Percentiles rank a stretch among this genome's conserved stretches.
phyloP scores from a whole-genome alignment of 92 coral and sea anemone species.

The Palythoa grandis region DNA sequence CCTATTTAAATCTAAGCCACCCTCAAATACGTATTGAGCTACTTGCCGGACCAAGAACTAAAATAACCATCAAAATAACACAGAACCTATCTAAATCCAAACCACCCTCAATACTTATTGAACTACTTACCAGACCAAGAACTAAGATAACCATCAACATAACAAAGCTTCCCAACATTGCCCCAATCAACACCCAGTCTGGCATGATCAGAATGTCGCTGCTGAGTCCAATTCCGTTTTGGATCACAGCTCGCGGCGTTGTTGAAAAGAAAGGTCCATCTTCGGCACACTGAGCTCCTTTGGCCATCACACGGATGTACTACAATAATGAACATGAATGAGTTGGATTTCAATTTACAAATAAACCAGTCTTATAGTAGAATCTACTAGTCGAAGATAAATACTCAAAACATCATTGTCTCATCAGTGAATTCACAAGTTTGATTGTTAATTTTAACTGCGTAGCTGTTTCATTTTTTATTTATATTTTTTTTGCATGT shows the following conservation, averaged over 20 bases:
- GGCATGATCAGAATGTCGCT: conserved; percentile 92
- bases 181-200: conserved; percentile 97
- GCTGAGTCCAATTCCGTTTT: conserved; percentile 90
- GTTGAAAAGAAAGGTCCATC: conserved; percentile 98
- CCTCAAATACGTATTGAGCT: too few species aligned
- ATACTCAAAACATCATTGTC: too few species aligned
- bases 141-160: conserved; percentile 76
- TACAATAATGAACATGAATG: conserved; percentile 13
- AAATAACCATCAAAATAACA: conserved; percentile 45
- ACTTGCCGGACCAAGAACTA: conserved; percentile 88
- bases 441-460: too few species aligned
- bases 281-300: conserved; percentile 94
- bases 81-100: not conserved
- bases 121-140: conserved; percentile 80
- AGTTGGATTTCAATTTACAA: not conserved
- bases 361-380: not conserved
- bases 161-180: conserved; percentile 89
- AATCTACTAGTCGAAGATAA: not conserved
- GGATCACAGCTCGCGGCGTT: conserved; percentile 90
- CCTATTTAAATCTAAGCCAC: too few species aligned
- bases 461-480: too few species aligned
- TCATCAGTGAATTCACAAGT: too few species aligned
- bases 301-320: conserved; percentile 97
- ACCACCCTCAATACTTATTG: not conserved
- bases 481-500: too few species aligned